Percentiles rank a stretch among this genome's conserved stretches.
Conservation (phyloP, 2,888 invertebrate genomes). For the Petrolisthes manimaculis region DNA sequence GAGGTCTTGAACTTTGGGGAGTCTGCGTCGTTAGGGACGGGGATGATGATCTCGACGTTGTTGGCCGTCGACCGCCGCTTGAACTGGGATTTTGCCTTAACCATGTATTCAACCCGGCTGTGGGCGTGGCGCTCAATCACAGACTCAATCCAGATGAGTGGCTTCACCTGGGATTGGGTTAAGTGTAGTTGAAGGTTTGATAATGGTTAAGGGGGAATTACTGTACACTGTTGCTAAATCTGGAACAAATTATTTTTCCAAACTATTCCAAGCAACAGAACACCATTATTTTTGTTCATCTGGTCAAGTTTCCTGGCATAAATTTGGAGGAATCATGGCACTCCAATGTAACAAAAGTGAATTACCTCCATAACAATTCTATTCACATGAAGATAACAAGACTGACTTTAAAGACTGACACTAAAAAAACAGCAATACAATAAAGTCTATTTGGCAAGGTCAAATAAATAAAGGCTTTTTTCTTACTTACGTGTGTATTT, state of each 20-base stretch:
- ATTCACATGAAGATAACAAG: not conserved
- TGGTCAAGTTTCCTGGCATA: too few species aligned
- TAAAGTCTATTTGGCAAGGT: not conserved
- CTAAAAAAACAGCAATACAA: not conserved
- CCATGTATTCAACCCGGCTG: constrained; percentile 98
- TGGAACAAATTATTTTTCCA: too few species aligned
- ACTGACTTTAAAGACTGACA: not conserved
- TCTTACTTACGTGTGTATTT: constrained; percentile 81
- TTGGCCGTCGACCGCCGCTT: constrained; percentile 97
- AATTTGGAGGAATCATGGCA: too few species aligned
- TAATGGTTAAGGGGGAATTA: too few species aligned
- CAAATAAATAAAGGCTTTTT: not conserved
- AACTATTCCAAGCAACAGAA: too few species aligned
- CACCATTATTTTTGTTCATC: too few species aligned
- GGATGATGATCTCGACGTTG: constrained; percentile 97
- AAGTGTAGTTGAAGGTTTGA: too few species aligned
- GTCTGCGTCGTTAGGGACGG: constrained; percentile 96
- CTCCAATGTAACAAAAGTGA: too few species aligned
- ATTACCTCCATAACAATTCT: not conserved
- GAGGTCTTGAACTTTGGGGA: constrained; percentile 98
- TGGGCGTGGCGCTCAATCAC: constrained; percentile 97
- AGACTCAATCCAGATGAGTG: constrained; percentile 98
- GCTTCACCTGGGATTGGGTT: constrained; percentile 77
- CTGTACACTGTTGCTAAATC: too few species aligned
- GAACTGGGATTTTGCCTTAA: constrained; percentile 98